Evolutionary conservation across 2,113 vertebrate species (phyloP).

Genomic region (Cathartes aura): DNA sequence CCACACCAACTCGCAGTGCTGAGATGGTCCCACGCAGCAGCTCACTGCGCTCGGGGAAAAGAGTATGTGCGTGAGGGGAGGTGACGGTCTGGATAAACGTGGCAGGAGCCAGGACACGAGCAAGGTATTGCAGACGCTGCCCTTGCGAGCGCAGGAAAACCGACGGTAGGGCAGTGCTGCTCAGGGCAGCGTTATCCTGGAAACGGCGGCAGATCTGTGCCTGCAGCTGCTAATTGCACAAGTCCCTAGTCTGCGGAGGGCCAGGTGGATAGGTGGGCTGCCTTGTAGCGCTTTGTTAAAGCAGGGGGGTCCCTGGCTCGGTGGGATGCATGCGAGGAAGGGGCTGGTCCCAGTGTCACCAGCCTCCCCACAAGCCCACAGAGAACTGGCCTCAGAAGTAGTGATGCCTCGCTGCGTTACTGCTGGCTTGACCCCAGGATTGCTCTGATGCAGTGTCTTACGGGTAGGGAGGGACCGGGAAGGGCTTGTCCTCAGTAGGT

Average conservation of each 20-base stretch:
- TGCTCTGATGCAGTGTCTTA: neutral
- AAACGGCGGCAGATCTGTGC: neutral
- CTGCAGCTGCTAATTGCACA: neutral
- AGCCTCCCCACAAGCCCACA: neutral
- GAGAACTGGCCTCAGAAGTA: neutral
- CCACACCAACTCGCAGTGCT: neutral
- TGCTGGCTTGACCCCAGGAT: neutral
- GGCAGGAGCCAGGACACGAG: neutral
- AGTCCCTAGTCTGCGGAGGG: neutral
- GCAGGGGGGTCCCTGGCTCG: accelerated
- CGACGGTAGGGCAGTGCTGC: accelerated
- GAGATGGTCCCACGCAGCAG: slow-evolving; percentile 41
- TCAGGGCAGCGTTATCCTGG: neutral
- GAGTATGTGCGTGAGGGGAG: neutral
- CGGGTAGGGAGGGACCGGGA: neutral
- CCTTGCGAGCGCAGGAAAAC: neutral
- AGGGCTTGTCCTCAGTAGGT: neutral
- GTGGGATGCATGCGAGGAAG: accelerated
- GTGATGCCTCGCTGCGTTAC: neutral
- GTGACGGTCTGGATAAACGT: neutral
- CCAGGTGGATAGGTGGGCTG: neutral
- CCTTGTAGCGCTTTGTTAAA: neutral
- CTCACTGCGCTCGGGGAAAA: neutral
- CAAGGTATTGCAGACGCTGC: neutral
- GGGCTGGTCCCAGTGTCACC: neutral